phyloP scores from a whole-genome alignment of 1,140 invertebrate species.

The Cydia strobilella region DNA sequence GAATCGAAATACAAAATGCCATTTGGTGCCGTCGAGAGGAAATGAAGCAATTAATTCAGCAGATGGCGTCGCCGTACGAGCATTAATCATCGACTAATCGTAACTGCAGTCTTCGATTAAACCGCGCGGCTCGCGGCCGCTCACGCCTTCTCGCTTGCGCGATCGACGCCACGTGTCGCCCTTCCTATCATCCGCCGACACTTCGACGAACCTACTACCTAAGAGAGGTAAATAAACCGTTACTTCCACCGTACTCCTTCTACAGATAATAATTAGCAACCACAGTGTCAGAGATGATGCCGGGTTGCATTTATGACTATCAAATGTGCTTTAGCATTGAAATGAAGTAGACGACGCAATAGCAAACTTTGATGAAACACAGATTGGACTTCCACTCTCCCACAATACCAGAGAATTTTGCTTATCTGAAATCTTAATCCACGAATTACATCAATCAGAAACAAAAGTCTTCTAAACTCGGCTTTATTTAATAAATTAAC shows the following conservation, averaged over 20 bases:
- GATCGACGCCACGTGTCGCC: not conserved
- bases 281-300: not conserved
- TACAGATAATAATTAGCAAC: not conserved
- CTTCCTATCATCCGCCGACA: not conserved
- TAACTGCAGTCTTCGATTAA: conserved; percentile 79
- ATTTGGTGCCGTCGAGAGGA: conserved; percentile 76
- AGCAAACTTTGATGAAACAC: conserved; percentile 4
- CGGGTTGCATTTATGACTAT: conserved; percentile 7
- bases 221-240: not conserved
- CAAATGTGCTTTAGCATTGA: not conserved
- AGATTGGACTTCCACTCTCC: conserved; percentile 15
- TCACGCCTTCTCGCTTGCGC: conserved; percentile 14
- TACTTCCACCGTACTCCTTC: not conserved
- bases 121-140: conserved; percentile 49
- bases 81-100: conserved; percentile 79
- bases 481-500: conserved; percentile 67
- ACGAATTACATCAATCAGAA: conserved; percentile 59
- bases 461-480: conserved; percentile 55
- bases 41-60: conserved; percentile 80
- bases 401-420: conserved; percentile 38
- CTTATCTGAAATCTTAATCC: conserved; percentile 58
- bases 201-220: not conserved
- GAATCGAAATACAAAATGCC: conserved; percentile 76
- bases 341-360: conserved; percentile 6
- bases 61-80: conserved; percentile 77